Evolutionary conservation across 2,113 vertebrate species (phyloP).

Genomic region (Callipepla squamata): DNA sequence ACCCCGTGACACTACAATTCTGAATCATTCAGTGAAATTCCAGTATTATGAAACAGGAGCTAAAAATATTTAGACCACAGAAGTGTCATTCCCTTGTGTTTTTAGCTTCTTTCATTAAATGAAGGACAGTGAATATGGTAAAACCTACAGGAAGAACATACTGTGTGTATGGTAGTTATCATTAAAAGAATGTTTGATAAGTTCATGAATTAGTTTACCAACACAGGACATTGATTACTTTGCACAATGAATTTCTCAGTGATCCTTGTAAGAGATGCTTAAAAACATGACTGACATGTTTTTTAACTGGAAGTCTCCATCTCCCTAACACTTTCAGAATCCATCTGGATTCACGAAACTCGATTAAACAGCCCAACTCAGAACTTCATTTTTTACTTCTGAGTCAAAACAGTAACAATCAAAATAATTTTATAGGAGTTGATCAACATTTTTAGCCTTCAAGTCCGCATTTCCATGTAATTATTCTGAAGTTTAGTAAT

Average conservation of each 20-base stretch:
- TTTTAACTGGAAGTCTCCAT: neutral
- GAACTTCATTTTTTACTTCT: neutral
- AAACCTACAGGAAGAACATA: neutral
- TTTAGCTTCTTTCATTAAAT: neutral
- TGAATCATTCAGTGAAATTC: neutral
- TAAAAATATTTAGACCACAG: neutral
- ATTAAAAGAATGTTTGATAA: neutral
- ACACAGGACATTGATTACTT: neutral
- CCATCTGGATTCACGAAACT: neutral
- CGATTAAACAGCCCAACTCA: neutral
- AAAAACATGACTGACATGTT: neutral
- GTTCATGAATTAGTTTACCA: neutral
- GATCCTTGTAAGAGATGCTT: neutral
- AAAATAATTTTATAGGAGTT: neutral
- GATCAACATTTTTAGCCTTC: neutral
- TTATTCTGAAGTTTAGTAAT: neutral
- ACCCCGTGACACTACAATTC: neutral
- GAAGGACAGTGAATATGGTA: neutral
- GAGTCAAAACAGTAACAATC: neutral
- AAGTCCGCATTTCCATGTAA: neutral
- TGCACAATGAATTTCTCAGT: neutral
- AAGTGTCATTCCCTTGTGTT: neutral
- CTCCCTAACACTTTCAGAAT: neutral
- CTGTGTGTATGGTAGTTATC: neutral
- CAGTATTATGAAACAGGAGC: constrained; percentile 13